Conservation (phyloP, 2,797 vertebrate genomes). For the Pseudochromis fuscus region DNA sequence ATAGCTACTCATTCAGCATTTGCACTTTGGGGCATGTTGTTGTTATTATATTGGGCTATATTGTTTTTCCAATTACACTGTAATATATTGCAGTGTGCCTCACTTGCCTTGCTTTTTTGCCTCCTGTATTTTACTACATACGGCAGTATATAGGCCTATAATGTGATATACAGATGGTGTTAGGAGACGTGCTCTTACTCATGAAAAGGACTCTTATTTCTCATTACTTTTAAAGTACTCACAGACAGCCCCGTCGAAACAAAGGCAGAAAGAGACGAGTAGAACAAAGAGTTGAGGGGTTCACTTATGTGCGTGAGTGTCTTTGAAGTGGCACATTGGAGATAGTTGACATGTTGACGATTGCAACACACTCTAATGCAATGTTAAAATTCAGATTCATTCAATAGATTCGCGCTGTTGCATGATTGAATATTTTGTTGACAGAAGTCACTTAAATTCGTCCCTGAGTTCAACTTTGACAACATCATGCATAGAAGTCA, state of each 20-base stretch:
- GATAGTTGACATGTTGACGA: slow-evolving; percentile 14
- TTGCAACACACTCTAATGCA: background rate
- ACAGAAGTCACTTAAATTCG: too few species aligned
- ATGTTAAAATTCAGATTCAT: background rate
- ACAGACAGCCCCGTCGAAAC: background rate
- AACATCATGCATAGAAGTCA: background rate
- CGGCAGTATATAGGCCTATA: slow-evolving; percentile 21
- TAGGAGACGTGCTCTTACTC: slow-evolving; percentile 70
- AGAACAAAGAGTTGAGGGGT: background rate
- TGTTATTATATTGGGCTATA: slow-evolving; percentile 33
- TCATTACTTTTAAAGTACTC: slow-evolving; percentile 23
- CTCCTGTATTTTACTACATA: slow-evolving; percentile 9
- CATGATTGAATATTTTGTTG: too few species aligned
- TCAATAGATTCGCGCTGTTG: too few species aligned
- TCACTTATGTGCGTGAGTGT: background rate
- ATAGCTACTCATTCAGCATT: slow-evolving; percentile 43
- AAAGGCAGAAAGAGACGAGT: too few species aligned
- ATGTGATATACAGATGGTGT: slow-evolving; percentile 23
- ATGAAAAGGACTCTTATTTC: slow-evolving; percentile 47
- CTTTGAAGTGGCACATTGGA: slow-evolving; percentile 9
- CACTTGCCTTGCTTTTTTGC: slow-evolving; percentile 35
- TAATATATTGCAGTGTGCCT: slow-evolving; percentile 32
- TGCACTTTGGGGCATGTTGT: slow-evolving; percentile 26
- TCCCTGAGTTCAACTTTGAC: too few species aligned
- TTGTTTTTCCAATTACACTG: slow-evolving; percentile 38